These are phyloP conservation scores for Myotis findleyi DNA, from an alignment of 2,797 vertebrate genomes.

Conservation along the genomic window DNA sequence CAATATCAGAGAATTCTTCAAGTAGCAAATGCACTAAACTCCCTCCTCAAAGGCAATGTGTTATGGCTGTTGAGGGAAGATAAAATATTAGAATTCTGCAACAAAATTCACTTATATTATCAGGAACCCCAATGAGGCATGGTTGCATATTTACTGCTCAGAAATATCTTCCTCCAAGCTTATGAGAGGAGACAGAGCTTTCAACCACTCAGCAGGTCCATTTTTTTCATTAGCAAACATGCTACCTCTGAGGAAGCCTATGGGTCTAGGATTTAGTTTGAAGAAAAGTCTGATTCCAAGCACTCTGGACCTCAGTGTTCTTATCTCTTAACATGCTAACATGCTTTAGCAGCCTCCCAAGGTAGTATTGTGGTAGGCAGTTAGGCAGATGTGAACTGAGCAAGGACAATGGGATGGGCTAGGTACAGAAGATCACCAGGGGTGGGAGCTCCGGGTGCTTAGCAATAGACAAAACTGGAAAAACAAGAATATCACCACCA, in stretches of 20 bases:
- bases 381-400: not conserved
- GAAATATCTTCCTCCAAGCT: not conserved
- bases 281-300: not conserved
- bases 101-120: not conserved
- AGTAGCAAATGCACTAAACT: not conserved
- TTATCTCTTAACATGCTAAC: slow-evolving; percentile 27
- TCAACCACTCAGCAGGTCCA: not conserved
- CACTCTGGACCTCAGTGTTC: not conserved
- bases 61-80: not conserved
- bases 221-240: slow-evolving; percentile 22
- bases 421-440: not conserved
- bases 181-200: not conserved
- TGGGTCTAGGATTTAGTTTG: not conserved
- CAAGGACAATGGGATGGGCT: not conserved
- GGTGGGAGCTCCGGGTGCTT: not conserved
- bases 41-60: not conserved
- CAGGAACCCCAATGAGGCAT: not conserved
- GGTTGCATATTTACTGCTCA: not conserved
- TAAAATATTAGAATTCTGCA: not conserved
- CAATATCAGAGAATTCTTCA: slow-evolving; percentile 8
- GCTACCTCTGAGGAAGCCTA: slow-evolving; percentile 9
- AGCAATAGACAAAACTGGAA: not conserved
- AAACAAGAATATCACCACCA: not conserved
- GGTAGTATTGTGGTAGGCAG: not conserved
- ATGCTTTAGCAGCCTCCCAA: not conserved